Percentiles rank a stretch among this genome's conserved stretches.
Evolutionary conservation across 2,888 invertebrate genomes (phyloP).

Genomic region (Melinaea marsaeus): DNA sequence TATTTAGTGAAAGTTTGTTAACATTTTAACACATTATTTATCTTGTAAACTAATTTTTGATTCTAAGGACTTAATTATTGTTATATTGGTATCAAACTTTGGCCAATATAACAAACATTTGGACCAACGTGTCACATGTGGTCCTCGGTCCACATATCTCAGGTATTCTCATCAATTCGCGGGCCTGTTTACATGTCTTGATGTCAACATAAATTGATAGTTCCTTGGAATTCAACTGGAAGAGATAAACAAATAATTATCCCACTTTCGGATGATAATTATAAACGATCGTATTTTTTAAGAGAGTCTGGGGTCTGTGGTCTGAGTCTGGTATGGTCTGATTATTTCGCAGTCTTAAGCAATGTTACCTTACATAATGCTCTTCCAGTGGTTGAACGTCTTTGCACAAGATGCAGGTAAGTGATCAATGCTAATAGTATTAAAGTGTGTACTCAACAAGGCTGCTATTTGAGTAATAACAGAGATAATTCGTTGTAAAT

Average conservation of each 20-base stretch:
- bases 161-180: slow-evolving; percentile 43
- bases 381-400: slow-evolving; percentile 5
- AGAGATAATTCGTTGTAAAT: no score
- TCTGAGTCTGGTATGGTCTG: no score
- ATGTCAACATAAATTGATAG: slow-evolving; percentile 60
- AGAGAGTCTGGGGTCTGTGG: no score
- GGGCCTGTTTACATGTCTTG: slow-evolving; percentile 45
- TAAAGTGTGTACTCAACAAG: slow-evolving; percentile 52
- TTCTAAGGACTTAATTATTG: neutral
- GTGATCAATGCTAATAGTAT: slow-evolving; percentile 63
- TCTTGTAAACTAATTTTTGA: no score
- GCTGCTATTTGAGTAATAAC: no score
- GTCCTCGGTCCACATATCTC: slow-evolving; percentile 15
- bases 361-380: no score
- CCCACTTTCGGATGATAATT: no score
- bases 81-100: slow-evolving; percentile 4
- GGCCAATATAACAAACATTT: slow-evolving; percentile 20
- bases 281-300: no score
- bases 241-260: slow-evolving; percentile 8
- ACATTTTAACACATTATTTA: no score
- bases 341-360: no score
- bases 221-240: slow-evolving; percentile 26
- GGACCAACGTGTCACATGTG: slow-evolving; percentile 33
- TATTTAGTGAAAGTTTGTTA: no score
- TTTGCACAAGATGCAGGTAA: slow-evolving; percentile 48